These are phyloP conservation scores for Formica selysi DNA, from an alignment of 1,140 invertebrate species.

Conservation along the genomic window DNA sequence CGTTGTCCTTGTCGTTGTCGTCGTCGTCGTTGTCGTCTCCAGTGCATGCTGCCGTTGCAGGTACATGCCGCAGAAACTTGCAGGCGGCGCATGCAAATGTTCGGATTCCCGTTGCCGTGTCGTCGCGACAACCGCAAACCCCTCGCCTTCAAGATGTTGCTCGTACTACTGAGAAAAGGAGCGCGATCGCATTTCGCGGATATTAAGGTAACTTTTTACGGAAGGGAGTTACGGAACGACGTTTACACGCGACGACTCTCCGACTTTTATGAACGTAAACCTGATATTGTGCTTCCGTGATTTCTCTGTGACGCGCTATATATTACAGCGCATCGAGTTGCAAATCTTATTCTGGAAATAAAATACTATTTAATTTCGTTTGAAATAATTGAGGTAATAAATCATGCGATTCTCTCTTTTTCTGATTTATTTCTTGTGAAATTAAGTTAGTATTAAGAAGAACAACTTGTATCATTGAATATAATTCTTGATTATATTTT, in stretches of 20 bases:
- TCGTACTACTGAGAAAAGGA: slow-evolving; percentile 38
- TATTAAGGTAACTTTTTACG: slow-evolving; percentile 56
- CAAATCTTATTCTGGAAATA: slow-evolving; percentile 18
- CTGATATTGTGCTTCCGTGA: slow-evolving; percentile 37
- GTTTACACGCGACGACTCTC: slow-evolving; percentile 52
- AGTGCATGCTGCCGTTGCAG: slow-evolving; percentile 18
- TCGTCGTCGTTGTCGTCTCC: slow-evolving; percentile 25
- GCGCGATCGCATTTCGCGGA: slow-evolving; percentile 50
- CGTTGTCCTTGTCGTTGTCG: not conserved
- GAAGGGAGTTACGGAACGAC: slow-evolving; percentile 33
- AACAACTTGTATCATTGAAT: not conserved
- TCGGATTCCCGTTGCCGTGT: slow-evolving; percentile 33
- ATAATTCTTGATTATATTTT: not conserved
- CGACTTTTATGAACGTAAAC: slow-evolving; percentile 45
- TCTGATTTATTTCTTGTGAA: not conserved
- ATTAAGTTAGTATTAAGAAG: not conserved
- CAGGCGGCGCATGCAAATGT: slow-evolving; percentile 58
- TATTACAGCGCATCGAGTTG: not conserved
- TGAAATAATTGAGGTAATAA: not conserved
- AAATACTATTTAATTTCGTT: slow-evolving; percentile 30
- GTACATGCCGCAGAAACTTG: slow-evolving; percentile 49
- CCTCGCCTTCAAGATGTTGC: slow-evolving; percentile 46
- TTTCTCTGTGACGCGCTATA: not conserved
- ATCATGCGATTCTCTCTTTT: not conserved
- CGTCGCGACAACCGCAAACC: slow-evolving; percentile 55